These are phyloP conservation scores for Aptenodytes forsteri DNA, from an alignment of 2,113 vertebrate genomes.

Conservation along the genomic window DNA sequence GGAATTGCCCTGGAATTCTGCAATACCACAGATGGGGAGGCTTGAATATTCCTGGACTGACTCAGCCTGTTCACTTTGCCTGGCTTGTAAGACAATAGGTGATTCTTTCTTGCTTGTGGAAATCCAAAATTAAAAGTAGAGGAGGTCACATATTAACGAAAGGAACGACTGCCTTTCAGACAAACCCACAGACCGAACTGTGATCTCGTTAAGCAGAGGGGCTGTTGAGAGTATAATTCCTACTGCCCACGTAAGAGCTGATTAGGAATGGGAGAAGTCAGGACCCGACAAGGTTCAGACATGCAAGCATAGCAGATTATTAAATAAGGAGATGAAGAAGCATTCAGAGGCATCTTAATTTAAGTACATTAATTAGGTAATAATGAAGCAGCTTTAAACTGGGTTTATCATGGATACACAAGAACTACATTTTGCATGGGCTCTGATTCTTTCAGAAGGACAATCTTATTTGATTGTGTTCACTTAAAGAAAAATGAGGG, in stretches of 20 bases:
- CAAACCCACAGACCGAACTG: background rate
- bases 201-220: background rate
- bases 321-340: conserved; percentile 57
- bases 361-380: conserved; percentile 38
- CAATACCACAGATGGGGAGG: conserved; percentile 60
- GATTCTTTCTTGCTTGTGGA: background rate
- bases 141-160: background rate
- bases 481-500: background rate
- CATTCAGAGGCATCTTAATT: conserved; percentile 43
- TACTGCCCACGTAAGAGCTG: background rate
- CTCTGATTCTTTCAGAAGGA: background rate
- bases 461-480: background rate
- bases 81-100: conserved; percentile 20
- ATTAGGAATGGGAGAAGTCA: conserved; percentile 28
- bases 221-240: background rate
- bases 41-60: conserved; percentile 64
- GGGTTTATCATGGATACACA: background rate
- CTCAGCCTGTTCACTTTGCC: conserved; percentile 48
- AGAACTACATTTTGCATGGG: background rate
- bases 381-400: conserved; percentile 28
- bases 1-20: conserved; percentile 67
- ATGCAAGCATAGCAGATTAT: conserved; percentile 51
- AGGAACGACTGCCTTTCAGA: background rate
- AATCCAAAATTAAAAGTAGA: conserved; percentile 10
- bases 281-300: conserved; percentile 51